Conservation (phyloP, 30 jellyfish, hydroid and myxozoan species). For the Aurelia aurita region DNA sequence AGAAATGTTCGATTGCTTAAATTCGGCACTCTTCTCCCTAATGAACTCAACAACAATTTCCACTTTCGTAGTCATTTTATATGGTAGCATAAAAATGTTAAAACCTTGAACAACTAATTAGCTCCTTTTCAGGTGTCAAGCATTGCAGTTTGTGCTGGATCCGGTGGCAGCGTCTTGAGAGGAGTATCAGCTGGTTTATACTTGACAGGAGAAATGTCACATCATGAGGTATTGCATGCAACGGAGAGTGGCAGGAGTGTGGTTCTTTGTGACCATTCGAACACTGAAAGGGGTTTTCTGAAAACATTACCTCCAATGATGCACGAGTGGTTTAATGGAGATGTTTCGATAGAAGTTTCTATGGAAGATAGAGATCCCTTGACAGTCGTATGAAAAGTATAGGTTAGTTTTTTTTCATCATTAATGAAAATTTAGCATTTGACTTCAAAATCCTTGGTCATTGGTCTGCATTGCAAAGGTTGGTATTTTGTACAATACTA, state of each 20-base stretch:
- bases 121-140: slow-evolving; percentile 58
- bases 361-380: slow-evolving; percentile 85
- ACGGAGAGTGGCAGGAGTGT: slow-evolving; percentile 77
- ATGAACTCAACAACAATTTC: no score
- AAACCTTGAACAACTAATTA: background rate
- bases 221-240: slow-evolving; percentile 97
- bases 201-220: slow-evolving; percentile 98
- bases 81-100: no score
- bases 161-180: slow-evolving; percentile 90
- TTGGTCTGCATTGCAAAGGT: no score
- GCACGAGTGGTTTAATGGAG: slow-evolving; percentile 28
- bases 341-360: slow-evolving; percentile 77
- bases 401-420: no score
- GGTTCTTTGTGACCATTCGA: slow-evolving; percentile 94
- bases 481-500: no score
- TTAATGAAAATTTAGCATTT: no score
- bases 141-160: slow-evolving; percentile 98
- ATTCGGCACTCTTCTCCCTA: no score
- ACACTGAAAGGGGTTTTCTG: slow-evolving; percentile 90
- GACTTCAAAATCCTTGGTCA: no score
- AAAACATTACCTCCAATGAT: slow-evolving; percentile 48
- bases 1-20: no score
- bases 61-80: no score
- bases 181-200: slow-evolving; percentile 87
- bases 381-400: slow-evolving; percentile 49